These are phyloP conservation scores for Heliconius himera DNA, from an alignment of 1,140 invertebrate genomes.

Conservation along the genomic window DNA sequence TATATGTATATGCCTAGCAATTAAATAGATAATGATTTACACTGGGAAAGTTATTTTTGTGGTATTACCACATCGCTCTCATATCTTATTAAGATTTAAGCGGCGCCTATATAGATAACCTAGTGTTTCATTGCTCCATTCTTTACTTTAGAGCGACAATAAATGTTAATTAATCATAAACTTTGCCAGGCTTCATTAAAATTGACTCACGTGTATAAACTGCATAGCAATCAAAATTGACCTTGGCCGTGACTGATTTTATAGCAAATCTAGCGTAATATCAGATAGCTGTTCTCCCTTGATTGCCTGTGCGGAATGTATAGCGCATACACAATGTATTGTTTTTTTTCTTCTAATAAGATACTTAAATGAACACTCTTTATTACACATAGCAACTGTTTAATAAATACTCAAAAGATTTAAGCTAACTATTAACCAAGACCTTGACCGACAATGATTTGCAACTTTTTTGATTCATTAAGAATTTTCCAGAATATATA, in stretches of 20 bases:
- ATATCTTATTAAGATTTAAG: neutral
- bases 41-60: neutral
- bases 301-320: neutral
- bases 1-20: too few relatives aligned
- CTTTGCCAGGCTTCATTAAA: neutral
- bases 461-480: neutral
- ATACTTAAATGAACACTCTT: neutral
- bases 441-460: neutral
- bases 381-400: neutral
- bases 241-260: constrained; percentile 62
- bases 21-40: too few relatives aligned
- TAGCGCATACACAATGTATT: neutral
- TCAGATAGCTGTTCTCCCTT: constrained; percentile 2
- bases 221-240: constrained; percentile 41
- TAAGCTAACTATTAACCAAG: neutral
- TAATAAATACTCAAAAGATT: neutral
- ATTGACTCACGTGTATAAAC: constrained; percentile 2
- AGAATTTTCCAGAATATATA: neutral
- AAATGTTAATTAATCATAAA: constrained; percentile 10
- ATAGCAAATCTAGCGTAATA: constrained; percentile 49
- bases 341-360: neutral
- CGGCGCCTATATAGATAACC: neutral
- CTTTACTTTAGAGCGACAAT: neutral
- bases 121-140: neutral
- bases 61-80: neutral